Evolutionary conservation across 2,888 invertebrate species (phyloP), one percentile per base, ranked within the genome.

Genomic region (Cheilosia impressa): DNA sequence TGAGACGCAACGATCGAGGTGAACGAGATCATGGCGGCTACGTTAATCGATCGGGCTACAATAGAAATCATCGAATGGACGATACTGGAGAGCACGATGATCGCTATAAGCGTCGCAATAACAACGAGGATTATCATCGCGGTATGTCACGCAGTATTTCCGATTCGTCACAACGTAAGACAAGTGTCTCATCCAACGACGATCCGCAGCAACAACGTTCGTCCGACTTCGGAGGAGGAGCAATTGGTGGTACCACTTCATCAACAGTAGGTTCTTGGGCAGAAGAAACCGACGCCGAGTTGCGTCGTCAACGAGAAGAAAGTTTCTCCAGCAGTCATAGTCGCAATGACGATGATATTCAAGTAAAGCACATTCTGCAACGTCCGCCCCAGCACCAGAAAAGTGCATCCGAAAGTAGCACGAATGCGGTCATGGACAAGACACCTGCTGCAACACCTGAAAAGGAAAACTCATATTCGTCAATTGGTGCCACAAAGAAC

Each of bases 191-290:
- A 0, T 92, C 92, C 0, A 90, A 90, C 53, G 92, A 92, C 57
- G 92, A 92, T 68, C 88, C 89, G 13, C 63, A 88, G 85, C 76
- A 88, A 87, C 72, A 87, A 80, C 58, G 89, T 82, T 72, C 88
- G 85, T 71, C 88, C 55, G 76, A 88, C 87, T 78, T 78, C 55
- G 69, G 72, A 43, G 78, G 55, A 9, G 81, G 77, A 5, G 76
- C 71, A 4, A 77, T 75, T 72, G 88, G 81, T 17, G 71, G 78
- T 19, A 77, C 81, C 10, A 69, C 81, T 17, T 87, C 87, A 5
- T 88, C 89, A 1, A 79, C 88, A 10, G 89, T 89, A 0, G 90
- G 90, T 0, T 93, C 93, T 4, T 94, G 94, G 94, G 92, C 93
- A 0, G 93, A 94, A 87, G 92, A 92, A 88, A 91, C 92, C 4